Conservation (phyloP, 1,140 invertebrate species). For the Megalopta genalis region DNA sequence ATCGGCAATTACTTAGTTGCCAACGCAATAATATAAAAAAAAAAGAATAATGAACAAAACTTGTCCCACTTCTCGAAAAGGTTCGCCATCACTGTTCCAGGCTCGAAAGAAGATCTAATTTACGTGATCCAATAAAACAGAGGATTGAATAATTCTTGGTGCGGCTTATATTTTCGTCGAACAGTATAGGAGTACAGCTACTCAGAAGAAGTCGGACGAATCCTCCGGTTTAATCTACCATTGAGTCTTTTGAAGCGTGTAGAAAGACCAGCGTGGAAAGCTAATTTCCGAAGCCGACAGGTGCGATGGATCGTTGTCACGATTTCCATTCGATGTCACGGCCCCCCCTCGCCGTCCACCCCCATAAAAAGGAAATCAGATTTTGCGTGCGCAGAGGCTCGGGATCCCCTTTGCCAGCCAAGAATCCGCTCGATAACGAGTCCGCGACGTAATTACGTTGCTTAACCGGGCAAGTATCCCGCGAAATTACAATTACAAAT, state of each 20-base stretch:
- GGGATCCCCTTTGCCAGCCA: background rate
- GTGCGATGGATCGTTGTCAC: constrained; percentile 15
- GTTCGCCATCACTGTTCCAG: too few species aligned
- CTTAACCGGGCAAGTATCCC: constrained; percentile 63
- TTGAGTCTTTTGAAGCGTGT: background rate
- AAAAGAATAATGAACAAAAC: too few species aligned
- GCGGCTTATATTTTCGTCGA: too few species aligned
- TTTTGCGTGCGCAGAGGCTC: constrained; percentile 7
- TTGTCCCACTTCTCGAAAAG: too few species aligned
- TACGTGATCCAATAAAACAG: too few species aligned
- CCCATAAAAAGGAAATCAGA: constrained; percentile 25
- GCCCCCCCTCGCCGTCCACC: too few species aligned
- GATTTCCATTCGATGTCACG: background rate
- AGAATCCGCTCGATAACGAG: constrained; percentile 27
- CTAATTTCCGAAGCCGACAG: constrained; percentile 16
- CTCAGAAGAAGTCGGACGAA: too few species aligned
- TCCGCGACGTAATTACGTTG: constrained; percentile 60
- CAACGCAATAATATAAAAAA: too few species aligned
- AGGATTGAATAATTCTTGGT: too few species aligned
- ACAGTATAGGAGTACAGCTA: too few species aligned
- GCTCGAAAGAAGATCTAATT: too few species aligned
- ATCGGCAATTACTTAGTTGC: too few species aligned
- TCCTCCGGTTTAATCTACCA: background rate
- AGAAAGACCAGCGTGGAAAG: background rate
- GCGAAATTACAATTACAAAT: constrained; percentile 70